phyloP scores from a whole-genome alignment of 2,113 vertebrate genomes.

The Tor tambroides region DNA sequence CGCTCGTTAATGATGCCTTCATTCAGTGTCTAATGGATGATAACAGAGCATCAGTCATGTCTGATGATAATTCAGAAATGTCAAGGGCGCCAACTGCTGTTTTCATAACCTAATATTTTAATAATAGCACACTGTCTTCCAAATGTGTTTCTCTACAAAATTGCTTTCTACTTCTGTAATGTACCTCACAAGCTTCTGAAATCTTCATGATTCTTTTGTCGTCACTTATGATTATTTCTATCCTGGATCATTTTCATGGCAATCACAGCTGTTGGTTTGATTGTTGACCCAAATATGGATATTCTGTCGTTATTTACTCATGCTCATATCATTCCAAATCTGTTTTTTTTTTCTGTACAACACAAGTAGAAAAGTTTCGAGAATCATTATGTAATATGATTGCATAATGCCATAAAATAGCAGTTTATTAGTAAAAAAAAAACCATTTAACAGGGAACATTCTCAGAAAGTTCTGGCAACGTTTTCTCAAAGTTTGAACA shows the following conservation, averaged over 20 bases:
- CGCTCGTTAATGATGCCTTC: not conserved
- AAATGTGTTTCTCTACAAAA: not conserved
- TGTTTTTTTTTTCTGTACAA: not conserved
- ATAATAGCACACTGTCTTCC: not conserved
- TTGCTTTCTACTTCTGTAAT: not conserved
- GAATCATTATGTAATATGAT: no score
- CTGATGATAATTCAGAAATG: not conserved
- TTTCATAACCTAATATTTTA: constrained; percentile 11
- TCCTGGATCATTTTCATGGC: not conserved
- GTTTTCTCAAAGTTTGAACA: no score
- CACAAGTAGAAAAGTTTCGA: no score
- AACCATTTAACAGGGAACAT: no score
- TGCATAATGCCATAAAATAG: no score
- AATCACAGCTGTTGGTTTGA: not conserved
- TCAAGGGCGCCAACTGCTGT: not conserved
- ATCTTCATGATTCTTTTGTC: not conserved
- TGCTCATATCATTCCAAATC: not conserved
- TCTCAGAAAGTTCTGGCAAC: no score
- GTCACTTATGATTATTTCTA: not conserved
- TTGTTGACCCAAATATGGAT: not conserved
- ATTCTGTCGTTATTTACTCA: not conserved
- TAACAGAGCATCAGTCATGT: not conserved
- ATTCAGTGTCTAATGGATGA: not conserved
- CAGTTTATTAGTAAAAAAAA: no score
- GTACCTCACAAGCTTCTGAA: not conserved